These are phyloP conservation scores for Ranitomeya variabilis DNA, from an alignment of 2,113 vertebrate genomes.

Conservation along the genomic window DNA sequence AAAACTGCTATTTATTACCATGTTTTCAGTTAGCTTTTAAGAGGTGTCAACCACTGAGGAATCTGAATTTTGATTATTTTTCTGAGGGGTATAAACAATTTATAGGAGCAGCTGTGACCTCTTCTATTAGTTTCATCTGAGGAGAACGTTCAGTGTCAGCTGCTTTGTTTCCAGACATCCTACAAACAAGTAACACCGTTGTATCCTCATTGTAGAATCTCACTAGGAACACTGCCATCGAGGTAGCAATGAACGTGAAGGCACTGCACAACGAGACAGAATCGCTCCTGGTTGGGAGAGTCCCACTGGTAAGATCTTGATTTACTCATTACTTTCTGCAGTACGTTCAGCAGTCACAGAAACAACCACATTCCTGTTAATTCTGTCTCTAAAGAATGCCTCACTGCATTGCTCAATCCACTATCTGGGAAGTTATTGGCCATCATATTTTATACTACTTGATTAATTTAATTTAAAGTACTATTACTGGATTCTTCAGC, in stretches of 20 bases:
- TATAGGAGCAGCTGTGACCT: too few species aligned
- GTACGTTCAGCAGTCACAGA: not conserved
- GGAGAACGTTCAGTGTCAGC: not conserved
- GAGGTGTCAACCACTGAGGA: too few species aligned
- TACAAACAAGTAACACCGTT: not conserved
- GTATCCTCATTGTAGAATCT: conserved; percentile 77
- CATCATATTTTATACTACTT: too few species aligned
- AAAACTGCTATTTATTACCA: too few species aligned
- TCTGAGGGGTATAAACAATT: too few species aligned
- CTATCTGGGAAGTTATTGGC: too few species aligned
- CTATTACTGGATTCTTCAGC: too few species aligned
- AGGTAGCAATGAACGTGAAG: conserved; percentile 93
- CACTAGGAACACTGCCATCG: conserved; percentile 90
- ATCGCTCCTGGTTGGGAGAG: conserved; percentile 87
- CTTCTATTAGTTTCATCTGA: not conserved
- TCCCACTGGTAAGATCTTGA: conserved; percentile 83
- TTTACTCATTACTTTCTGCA: not conserved
- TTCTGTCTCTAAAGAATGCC: not conserved
- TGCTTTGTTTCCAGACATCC: not conserved
- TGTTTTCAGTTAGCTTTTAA: too few species aligned
- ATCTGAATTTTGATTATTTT: too few species aligned
- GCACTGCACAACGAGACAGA: conserved; percentile 95
- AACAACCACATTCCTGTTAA: not conserved
- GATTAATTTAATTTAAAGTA: too few species aligned
- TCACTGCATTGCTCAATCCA: too few species aligned